Evolutionary conservation across 2,888 invertebrate genomes (phyloP).

Genomic region (Lasius platythorax): DNA sequence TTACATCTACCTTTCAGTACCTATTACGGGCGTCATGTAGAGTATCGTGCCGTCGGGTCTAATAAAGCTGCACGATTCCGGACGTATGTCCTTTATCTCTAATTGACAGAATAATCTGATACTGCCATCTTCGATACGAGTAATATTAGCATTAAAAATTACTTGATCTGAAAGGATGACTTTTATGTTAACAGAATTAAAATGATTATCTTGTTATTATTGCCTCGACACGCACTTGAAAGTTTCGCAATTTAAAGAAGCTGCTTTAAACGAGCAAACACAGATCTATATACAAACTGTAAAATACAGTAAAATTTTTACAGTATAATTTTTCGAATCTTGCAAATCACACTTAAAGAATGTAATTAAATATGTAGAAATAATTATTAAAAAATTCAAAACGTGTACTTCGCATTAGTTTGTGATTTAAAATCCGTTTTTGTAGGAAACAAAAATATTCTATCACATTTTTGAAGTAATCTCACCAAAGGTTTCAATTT

Average conservation of each 20-base stretch:
- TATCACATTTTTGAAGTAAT: background rate
- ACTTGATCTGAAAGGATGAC: slow-evolving; percentile 30
- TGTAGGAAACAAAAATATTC: background rate
- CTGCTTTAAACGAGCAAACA: background rate
- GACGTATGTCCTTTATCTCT: background rate
- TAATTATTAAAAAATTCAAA: background rate
- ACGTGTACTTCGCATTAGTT: background rate
- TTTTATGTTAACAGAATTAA: background rate
- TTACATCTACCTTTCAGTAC: slow-evolving; percentile 52
- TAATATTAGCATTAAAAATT: slow-evolving; percentile 10
- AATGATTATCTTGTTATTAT: background rate
- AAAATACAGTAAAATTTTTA: background rate
- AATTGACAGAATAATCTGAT: slow-evolving; percentile 41
- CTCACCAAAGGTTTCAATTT: slow-evolving; percentile 74
- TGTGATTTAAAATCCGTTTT: background rate
- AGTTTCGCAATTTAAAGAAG: background rate
- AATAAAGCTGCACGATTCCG: slow-evolving; percentile 75
- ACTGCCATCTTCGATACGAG: slow-evolving; percentile 3
- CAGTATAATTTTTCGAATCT: background rate
- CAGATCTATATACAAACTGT: background rate
- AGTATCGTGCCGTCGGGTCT: slow-evolving; percentile 76
- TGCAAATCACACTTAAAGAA: too few species aligned
- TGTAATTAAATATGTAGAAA: background rate
- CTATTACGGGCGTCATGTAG: slow-evolving; percentile 72
- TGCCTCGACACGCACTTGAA: background rate